phyloP scores from a whole-genome alignment of 30 jellyfish, hydroid and myxozoan genomes.

The Hydra vulgaris region DNA sequence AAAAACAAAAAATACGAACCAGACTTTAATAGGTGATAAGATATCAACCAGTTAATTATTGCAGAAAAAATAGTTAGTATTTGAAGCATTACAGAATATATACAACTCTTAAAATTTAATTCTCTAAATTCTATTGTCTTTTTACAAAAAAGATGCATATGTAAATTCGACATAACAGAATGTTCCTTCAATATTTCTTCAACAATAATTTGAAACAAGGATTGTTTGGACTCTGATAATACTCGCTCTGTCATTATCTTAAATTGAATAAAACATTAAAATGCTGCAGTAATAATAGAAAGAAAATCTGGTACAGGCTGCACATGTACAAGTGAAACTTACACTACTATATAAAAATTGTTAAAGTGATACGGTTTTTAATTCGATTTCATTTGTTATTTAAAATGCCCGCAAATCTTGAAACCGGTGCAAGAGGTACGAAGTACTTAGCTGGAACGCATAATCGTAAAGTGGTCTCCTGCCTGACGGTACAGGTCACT shows the following conservation, averaged over 20 bases:
- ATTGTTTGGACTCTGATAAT: neutral
- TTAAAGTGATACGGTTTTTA: too few relatives aligned
- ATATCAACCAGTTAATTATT: constrained; percentile 2
- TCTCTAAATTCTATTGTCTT: neutral
- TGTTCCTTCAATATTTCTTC: neutral
- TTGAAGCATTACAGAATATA: neutral
- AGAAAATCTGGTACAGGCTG: too few relatives aligned
- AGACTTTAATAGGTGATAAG: constrained; percentile 4
- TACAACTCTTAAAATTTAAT: neutral
- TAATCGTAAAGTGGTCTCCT: too few relatives aligned
- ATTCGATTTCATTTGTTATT: too few relatives aligned
- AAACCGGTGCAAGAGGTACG: too few relatives aligned
- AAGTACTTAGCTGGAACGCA: too few relatives aligned
- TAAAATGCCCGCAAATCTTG: too few relatives aligned
- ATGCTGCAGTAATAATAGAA: too few relatives aligned
- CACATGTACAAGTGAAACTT: too few relatives aligned
- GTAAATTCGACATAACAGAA: neutral
- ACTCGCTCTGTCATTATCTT: neutral
- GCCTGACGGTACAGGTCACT: too few relatives aligned
- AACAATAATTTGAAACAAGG: neutral
- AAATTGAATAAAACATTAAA: neutral
- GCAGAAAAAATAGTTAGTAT: constrained; percentile 1
- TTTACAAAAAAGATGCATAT: neutral
- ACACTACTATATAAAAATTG: too few relatives aligned
- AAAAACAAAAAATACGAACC: constrained; percentile 5